phyloP scores from a whole-genome alignment of 2,888 invertebrate genomes.

The Spodoptera picta region DNA sequence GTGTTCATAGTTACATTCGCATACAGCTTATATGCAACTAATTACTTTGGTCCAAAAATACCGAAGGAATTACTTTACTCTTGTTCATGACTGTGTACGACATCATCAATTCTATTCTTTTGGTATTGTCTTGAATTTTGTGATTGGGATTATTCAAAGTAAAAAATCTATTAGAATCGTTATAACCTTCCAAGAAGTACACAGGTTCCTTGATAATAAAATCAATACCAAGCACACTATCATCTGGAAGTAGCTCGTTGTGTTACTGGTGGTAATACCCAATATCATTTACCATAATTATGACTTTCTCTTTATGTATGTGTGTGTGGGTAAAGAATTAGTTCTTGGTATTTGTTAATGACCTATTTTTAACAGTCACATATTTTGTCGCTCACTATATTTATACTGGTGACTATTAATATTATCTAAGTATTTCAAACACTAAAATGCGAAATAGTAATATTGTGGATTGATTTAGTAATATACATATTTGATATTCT shows the following conservation, averaged over 20 bases:
- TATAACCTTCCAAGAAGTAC: not conserved
- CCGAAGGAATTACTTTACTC: not conserved
- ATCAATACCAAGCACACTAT: not conserved
- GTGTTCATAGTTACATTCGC: constrained; percentile 6
- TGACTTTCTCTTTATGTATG: no score
- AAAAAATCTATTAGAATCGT: not conserved
- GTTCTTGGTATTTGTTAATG: no score
- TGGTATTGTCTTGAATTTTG: not conserved
- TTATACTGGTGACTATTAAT: no score
- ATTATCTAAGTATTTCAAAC: no score
- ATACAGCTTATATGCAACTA: constrained; percentile 1
- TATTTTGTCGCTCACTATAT: no score
- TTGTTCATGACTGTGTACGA: not conserved
- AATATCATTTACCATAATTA: no score
- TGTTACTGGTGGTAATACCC: not conserved
- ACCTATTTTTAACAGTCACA: no score
- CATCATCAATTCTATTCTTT: not conserved
- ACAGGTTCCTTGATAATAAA: not conserved
- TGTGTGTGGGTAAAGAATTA: no score
- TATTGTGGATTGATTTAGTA: no score
- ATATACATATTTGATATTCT: no score
- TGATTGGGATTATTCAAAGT: not conserved
- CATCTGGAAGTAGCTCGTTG: not conserved
- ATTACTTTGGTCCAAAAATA: not conserved
- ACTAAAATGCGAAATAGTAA: no score